Evolutionary conservation across 2,113 vertebrate species (phyloP).

Genomic region (Pangasianodon gigas): DNA sequence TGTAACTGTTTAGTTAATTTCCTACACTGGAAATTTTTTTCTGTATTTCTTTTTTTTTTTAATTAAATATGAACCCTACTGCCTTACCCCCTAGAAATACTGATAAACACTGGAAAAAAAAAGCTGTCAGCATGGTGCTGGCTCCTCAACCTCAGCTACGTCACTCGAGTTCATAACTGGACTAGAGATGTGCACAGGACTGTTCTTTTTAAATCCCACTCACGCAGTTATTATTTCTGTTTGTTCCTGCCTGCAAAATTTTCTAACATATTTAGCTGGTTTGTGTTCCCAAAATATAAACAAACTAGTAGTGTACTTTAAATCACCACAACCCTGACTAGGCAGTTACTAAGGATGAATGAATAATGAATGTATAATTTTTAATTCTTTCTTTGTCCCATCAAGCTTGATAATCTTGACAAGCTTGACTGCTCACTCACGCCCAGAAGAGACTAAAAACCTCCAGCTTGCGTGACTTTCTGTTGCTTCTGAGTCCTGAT

Average conservation of each 20-base stretch:
- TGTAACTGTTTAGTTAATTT: not conserved
- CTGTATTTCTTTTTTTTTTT: not conserved
- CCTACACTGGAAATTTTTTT: not conserved
- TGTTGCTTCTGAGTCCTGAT: too few relatives aligned
- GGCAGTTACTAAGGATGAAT: not conserved
- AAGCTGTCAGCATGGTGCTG: not conserved
- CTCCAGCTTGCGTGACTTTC: not conserved
- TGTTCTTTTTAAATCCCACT: not conserved
- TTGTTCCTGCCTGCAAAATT: too few relatives aligned
- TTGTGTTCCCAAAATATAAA: not conserved
- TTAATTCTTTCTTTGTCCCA: not conserved
- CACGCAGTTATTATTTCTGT: not conserved
- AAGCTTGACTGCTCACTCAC: not conserved
- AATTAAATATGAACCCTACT: not conserved
- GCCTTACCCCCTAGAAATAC: not conserved
- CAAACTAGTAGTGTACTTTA: not conserved
- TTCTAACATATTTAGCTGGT: not conserved
- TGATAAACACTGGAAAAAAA: not conserved
- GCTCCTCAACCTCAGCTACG: not conserved
- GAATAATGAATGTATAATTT: not conserved
- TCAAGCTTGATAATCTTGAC: not conserved
- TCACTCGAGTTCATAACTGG: not conserved
- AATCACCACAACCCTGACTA: not conserved
- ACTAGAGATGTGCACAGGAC: not conserved
- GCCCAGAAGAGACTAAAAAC: not conserved